Percentiles rank a stretch among this genome's conserved stretches.
Conservation (phyloP, 2,888 invertebrate species). For the Rotaria sp. region DNA sequence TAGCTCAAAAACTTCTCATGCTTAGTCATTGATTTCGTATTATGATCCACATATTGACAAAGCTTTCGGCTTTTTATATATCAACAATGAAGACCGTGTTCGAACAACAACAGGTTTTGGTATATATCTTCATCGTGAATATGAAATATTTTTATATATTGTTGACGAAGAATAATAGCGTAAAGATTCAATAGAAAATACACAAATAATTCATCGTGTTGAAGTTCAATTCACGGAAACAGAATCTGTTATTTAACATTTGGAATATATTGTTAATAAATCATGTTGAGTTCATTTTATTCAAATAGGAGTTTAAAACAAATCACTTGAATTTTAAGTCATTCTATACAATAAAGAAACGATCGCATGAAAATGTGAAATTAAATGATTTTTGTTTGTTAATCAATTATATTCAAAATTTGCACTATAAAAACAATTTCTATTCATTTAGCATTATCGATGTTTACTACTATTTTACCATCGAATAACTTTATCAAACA, state of each 20-base stretch:
- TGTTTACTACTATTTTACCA: not conserved
- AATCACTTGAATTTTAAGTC: not conserved
- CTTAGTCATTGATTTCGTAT: not conserved
- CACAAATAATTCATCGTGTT: not conserved
- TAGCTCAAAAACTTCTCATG: not conserved
- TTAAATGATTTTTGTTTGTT: not conserved
- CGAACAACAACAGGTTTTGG: constrained; percentile 2
- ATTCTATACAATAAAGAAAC: not conserved
- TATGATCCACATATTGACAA: not conserved
- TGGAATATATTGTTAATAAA: not conserved
- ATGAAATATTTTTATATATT: constrained; percentile 3
- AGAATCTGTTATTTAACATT: not conserved
- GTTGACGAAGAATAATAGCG: not conserved
- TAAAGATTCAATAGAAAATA: not conserved
- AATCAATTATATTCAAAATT: not conserved
- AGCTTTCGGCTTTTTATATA: constrained; percentile 20
- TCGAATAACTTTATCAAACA: not conserved
- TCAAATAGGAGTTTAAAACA: not conserved
- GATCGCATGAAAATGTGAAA: not conserved
- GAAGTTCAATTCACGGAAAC: constrained; percentile 13
- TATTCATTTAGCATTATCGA: not conserved
- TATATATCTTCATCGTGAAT: not conserved
- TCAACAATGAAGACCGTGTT: not conserved
- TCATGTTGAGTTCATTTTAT: not conserved
- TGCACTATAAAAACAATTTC: not conserved